Evolutionary conservation across 2,113 vertebrate species (phyloP).

Genomic region (Columbina picui): DNA sequence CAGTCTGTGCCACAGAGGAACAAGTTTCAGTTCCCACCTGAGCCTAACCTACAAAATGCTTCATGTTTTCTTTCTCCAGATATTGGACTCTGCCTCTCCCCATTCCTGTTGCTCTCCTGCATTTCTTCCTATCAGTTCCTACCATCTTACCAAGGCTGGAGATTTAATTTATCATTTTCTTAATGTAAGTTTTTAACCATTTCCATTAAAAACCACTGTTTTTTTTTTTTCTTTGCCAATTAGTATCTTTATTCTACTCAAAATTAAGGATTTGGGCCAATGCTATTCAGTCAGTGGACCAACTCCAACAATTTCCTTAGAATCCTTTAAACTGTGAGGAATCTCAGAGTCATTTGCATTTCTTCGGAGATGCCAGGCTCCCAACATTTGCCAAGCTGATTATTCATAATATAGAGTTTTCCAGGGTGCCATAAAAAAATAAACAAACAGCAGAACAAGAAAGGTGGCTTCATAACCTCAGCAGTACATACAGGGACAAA

Average conservation of each 20-base stretch:
- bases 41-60: background rate
- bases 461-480: constrained; percentile 10
- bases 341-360: constrained; percentile 2
- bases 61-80: background rate
- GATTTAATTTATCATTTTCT: background rate
- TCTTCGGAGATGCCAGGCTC: background rate
- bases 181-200: background rate
- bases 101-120: background rate
- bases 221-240: background rate
- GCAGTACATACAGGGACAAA: background rate
- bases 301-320: background rate
- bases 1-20: background rate
- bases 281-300: background rate
- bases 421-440: background rate
- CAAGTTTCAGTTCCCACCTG: background rate
- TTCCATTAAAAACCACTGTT: background rate
- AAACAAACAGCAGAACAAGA: background rate
- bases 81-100: background rate
- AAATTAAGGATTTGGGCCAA: background rate
- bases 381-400: constrained; percentile 23
- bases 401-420: constrained; percentile 1
- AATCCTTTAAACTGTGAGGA: background rate
- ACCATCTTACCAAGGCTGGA: background rate
- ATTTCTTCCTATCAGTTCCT: background rate
- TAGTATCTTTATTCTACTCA: background rate